Conservation (phyloP, 2,888 invertebrate species). For the Lasioglossum calceatum region DNA sequence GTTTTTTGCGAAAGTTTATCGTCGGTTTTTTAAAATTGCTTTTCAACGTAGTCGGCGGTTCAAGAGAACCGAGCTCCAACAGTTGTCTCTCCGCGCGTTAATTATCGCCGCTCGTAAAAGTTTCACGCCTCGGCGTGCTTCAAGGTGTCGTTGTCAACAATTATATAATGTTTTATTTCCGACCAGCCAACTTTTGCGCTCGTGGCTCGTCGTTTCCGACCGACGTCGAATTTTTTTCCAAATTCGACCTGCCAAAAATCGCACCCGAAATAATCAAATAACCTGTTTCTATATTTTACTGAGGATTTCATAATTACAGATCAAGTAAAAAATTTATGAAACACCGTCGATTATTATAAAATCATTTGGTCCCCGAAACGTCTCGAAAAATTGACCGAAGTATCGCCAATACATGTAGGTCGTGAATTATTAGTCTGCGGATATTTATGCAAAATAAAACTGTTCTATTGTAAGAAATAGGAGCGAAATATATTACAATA, state of each 20-base stretch:
- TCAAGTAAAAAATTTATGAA: no score
- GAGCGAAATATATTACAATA: no score
- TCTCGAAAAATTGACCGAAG: no score
- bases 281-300: no score
- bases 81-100: conserved; percentile 17
- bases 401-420: no score
- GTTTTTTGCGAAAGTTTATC: not conserved
- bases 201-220: not conserved
- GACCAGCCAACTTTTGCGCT: not conserved
- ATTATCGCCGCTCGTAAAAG: conserved; percentile 20
- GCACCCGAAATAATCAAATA: no score
- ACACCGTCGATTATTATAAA: no score
- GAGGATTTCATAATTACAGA: no score
- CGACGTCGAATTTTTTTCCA: not conserved
- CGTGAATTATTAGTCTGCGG: no score
- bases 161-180: conserved; percentile 19
- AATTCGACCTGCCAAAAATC: not conserved
- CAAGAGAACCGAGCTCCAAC: not conserved
- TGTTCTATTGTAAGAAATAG: no score
- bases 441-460: no score
- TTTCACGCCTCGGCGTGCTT: not conserved
- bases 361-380: no score
- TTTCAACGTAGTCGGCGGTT: not conserved
- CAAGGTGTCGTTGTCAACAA: not conserved
- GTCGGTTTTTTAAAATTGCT: not conserved